Percentiles rank a stretch among this genome's conserved stretches.
Evolutionary conservation across 2,113 vertebrate genomes (phyloP).

Genomic region (Prinia subflava): DNA sequence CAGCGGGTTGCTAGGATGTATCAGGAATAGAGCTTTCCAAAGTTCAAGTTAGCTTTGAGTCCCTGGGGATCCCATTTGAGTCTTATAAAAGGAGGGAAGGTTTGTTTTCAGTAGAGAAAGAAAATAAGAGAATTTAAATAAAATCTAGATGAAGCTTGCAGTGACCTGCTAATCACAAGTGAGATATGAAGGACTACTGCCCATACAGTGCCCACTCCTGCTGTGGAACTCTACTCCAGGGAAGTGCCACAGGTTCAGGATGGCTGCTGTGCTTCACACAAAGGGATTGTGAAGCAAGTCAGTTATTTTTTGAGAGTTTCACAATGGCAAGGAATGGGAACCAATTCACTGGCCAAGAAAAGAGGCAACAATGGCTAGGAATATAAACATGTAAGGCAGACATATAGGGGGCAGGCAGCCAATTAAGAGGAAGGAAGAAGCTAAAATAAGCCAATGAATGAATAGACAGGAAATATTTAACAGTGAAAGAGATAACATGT

Average conservation of each 20-base stretch:
- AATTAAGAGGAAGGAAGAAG: constrained; percentile 58
- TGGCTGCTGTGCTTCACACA: background rate
- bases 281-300: background rate
- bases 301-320: constrained; percentile 31
- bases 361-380: constrained; percentile 32
- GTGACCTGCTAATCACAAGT: background rate
- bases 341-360: constrained; percentile 11
- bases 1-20: background rate
- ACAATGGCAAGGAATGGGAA: constrained; percentile 46
- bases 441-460: constrained; percentile 58
- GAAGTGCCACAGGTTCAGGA: background rate
- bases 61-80: background rate
- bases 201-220: background rate
- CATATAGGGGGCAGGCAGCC: constrained; percentile 1
- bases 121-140: background rate
- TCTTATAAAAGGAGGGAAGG: background rate
- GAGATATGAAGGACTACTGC: background rate
- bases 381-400: constrained; percentile 21
- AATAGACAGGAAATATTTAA: constrained; percentile 64
- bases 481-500: constrained; percentile 44
- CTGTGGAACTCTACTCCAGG: background rate
- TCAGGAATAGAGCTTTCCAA: background rate
- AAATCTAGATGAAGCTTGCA: background rate
- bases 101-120: background rate
- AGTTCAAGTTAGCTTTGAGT: background rate